Percentiles rank a stretch among this genome's conserved stretches.
These are phyloP conservation scores for Cactoblastis cactorum DNA, from an alignment of 2,888 invertebrate genomes.

Conservation along the genomic window DNA sequence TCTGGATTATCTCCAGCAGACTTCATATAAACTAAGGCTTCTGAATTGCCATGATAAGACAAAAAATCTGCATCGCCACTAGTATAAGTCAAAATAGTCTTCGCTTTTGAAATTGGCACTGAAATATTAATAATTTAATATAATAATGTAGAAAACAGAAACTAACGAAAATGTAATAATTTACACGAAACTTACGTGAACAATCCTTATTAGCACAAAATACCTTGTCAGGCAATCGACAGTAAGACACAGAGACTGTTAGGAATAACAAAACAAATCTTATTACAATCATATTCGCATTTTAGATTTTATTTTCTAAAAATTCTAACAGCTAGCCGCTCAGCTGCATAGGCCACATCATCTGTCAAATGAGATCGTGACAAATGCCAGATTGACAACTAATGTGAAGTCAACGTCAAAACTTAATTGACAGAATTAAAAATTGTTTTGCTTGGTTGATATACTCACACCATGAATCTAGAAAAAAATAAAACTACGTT, in stretches of 20 bases:
- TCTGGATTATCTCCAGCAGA: constrained; percentile 80
- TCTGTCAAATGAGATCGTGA: constrained; percentile 55
- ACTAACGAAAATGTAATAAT: constrained; percentile 35
- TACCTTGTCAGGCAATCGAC: constrained; percentile 82
- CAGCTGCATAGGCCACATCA: constrained; percentile 65
- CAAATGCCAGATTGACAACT: no score
- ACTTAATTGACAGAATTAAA: no score
- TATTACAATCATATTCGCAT: constrained; percentile 70
- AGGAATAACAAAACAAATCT: constrained; percentile 61
- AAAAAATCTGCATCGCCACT: constrained; percentile 78
- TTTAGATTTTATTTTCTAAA: constrained; percentile 47
- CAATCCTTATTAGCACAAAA: constrained; percentile 85
- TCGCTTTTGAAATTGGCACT: constrained; percentile 82
- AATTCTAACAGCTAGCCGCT: constrained; percentile 46
- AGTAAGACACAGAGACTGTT: constrained; percentile 50
- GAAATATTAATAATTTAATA: constrained; percentile 43
- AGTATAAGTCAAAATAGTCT: constrained; percentile 77
- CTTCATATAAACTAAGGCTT: constrained; percentile 84
- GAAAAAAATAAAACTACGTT: no score
- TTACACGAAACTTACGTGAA: constrained; percentile 75
- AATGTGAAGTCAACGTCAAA: neutral
- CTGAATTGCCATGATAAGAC: constrained; percentile 78
- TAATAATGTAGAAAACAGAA: constrained; percentile 33
- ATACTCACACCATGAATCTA: no score
- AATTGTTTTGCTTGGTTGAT: no score